phyloP scores from a whole-genome alignment of 2,888 invertebrate genomes.

The Hecatera dysodea region DNA sequence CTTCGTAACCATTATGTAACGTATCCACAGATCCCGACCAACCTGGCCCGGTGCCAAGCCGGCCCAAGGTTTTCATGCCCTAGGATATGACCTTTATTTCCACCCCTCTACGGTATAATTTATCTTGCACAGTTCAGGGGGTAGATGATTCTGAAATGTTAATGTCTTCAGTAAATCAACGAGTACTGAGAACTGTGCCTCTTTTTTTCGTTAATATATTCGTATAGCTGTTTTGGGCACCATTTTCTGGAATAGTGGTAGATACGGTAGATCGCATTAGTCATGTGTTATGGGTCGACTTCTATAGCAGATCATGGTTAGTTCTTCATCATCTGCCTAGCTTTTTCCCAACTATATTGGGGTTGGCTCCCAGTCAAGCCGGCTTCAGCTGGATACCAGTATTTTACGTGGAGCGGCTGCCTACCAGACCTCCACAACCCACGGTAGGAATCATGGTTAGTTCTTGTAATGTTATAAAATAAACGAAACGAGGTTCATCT shows the following conservation, averaged over 20 bases:
- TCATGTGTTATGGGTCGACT: background rate
- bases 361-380: too few species aligned
- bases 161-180: slow-evolving; percentile 60
- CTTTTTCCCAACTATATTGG: too few species aligned
- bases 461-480: background rate
- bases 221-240: slow-evolving; percentile 37
- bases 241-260: slow-evolving; percentile 20
- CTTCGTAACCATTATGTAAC: slow-evolving; percentile 63
- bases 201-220: slow-evolving; percentile 54
- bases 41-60: slow-evolving; percentile 60
- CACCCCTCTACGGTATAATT: slow-evolving; percentile 48
- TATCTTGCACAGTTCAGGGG: slow-evolving; percentile 46
- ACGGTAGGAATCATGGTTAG: too few species aligned
- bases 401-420: too few species aligned
- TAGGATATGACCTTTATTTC: slow-evolving; percentile 60
- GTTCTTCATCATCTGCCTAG: too few species aligned
- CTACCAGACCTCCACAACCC: too few species aligned
- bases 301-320: background rate
- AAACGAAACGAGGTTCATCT: background rate
- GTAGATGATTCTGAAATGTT: slow-evolving; percentile 59
- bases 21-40: slow-evolving; percentile 54
- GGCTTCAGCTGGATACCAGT: too few species aligned
- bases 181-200: slow-evolving; percentile 39
- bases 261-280: background rate
- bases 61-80: slow-evolving; percentile 31